Evolutionary conservation across 2,113 vertebrate species (phyloP).

Genomic region (Numenius arquata): DNA sequence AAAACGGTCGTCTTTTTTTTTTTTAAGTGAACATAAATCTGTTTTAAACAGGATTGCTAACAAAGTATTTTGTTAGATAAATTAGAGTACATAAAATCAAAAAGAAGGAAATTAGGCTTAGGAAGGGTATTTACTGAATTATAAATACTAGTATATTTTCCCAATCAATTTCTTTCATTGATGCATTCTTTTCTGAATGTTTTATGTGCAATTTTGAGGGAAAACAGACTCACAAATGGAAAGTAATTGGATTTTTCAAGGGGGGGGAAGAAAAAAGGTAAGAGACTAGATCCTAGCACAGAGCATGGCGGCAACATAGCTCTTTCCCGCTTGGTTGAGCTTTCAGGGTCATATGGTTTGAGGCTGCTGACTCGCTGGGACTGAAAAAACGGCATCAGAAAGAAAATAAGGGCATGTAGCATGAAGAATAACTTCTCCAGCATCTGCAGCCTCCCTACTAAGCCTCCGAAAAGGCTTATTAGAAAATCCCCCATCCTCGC

Average conservation of each 20-base stretch:
- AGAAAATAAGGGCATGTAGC: not conserved
- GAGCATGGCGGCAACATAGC: fast-evolving
- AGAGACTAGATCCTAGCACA: not conserved
- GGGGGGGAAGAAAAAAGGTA: not conserved
- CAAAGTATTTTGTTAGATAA: not conserved
- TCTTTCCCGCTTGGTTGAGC: not conserved
- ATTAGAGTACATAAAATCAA: not conserved
- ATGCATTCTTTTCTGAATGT: not conserved
- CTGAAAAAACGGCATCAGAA: not conserved
- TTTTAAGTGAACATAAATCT: not conserved
- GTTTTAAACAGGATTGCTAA: not conserved
- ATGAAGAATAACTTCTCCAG: not conserved
- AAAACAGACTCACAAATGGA: not conserved
- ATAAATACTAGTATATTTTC: not conserved
- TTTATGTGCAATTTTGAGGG: not conserved
- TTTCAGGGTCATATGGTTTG: not conserved
- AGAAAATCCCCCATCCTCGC: not conserved
- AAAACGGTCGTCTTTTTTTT: not conserved
- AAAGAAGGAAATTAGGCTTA: not conserved
- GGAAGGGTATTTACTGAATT: not conserved
- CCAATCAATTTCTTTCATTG: not conserved
- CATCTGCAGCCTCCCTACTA: not conserved
- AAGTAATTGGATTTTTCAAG: not conserved
- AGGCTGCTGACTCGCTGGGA: not conserved
- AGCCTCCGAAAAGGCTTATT: not conserved